Percentiles rank a stretch among this genome's conserved stretches.
Conservation (phyloP, 2,888 invertebrate species). For the Mythimna vitellina region DNA sequence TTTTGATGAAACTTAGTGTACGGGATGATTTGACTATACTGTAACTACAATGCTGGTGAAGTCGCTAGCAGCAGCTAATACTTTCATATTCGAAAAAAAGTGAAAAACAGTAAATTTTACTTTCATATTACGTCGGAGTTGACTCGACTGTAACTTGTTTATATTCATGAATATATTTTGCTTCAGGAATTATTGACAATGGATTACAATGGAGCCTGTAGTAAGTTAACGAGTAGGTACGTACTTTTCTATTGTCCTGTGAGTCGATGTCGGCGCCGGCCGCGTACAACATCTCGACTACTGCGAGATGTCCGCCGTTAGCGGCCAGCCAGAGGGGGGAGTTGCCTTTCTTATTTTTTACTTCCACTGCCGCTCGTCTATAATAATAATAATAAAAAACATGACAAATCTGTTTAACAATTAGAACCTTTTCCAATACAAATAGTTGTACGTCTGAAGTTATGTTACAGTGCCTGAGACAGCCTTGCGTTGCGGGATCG, state of each 20-base stretch:
- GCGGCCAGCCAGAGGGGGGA: slow-evolving; percentile 99
- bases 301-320: slow-evolving; percentile 99
- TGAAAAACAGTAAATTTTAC: no score
- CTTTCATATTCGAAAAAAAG: no score
- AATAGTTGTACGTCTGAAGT: no score
- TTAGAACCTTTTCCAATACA: no score
- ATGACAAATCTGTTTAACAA: background rate
- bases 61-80: no score
- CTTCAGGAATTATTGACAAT: no score
- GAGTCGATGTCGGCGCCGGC: slow-evolving; percentile 99
- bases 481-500: background rate
- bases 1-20: no score
- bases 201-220: no score
- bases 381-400: background rate
- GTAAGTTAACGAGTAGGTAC: background rate
- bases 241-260: slow-evolving; percentile 98
- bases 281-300: slow-evolving; percentile 98
- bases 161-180: background rate
- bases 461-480: background rate
- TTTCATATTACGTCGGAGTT: no score
- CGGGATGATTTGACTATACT: no score
- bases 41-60: no score
- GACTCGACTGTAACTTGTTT: background rate
- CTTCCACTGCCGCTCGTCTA: slow-evolving; percentile 97
- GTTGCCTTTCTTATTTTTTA: slow-evolving; percentile 99